A percentile compares a stretch with the other conserved stretches of the same genome.
These are phyloP conservation scores for Spisula subtruncata DNA, from an alignment of 2,888 invertebrate species.

Conservation along the genomic window DNA sequence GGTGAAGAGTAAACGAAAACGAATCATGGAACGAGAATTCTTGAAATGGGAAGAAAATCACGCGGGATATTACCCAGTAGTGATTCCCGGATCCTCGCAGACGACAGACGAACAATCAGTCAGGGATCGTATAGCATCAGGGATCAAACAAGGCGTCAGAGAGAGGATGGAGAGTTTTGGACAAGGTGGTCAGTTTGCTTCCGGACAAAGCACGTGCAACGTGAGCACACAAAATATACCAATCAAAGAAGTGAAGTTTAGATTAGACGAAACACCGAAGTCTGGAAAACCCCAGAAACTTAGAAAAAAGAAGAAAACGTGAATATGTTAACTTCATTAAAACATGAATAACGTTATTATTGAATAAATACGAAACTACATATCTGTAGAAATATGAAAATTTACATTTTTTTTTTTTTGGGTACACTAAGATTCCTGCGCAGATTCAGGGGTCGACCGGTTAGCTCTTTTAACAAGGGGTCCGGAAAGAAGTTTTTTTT, in stretches of 20 bases:
- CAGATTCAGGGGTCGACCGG: no score
- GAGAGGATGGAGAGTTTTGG: slow-evolving; percentile 32
- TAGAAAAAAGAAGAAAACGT: not conserved
- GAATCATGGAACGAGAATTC: slow-evolving; percentile 44
- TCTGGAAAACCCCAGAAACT: not conserved
- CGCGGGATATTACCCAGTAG: slow-evolving; percentile 32
- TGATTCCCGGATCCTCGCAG: not conserved
- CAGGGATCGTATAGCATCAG: slow-evolving; percentile 41
- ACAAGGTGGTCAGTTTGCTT: slow-evolving; percentile 1
- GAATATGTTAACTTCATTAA: not conserved
- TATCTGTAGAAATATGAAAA: no score
- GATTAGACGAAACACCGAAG: not conserved
- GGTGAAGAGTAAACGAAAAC: slow-evolving; percentile 41
- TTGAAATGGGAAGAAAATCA: slow-evolving; percentile 53
- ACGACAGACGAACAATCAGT: slow-evolving; percentile 33
- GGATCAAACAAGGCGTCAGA: slow-evolving; percentile 47
- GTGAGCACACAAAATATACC: not conserved
- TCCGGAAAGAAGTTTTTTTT: no score
- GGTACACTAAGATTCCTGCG: no score
- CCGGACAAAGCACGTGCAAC: not conserved
- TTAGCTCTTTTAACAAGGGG: no score
- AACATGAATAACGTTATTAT: not conserved
- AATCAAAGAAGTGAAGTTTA: not conserved
- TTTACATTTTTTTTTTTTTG: no score
- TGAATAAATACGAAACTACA: no score